phyloP scores from a whole-genome alignment of 2,888 invertebrate genomes.

The Polyploca ridens region DNA sequence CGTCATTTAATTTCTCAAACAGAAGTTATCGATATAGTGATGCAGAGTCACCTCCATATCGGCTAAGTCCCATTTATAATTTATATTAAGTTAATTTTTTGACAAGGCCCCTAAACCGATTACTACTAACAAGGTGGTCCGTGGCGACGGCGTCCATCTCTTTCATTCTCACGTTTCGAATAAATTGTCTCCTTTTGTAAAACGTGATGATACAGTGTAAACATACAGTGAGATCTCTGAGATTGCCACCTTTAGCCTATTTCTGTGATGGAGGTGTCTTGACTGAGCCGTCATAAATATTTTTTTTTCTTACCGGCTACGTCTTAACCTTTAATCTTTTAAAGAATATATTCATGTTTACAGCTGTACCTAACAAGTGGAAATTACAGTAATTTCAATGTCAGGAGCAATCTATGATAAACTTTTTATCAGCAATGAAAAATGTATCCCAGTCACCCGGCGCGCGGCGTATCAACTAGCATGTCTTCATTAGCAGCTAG shows the following conservation, averaged over 20 bases:
- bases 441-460: slow-evolving; percentile 12
- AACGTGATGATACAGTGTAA: slow-evolving; percentile 66
- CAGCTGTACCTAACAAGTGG: background rate
- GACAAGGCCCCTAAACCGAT: slow-evolving; percentile 74
- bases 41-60: slow-evolving; percentile 26
- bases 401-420: background rate
- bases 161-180: slow-evolving; percentile 52
- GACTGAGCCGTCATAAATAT: slow-evolving; percentile 9
- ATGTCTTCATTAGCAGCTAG: slow-evolving; percentile 25
- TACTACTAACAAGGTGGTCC: slow-evolving; percentile 80
- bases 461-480: slow-evolving; percentile 11
- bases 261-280: slow-evolving; percentile 25
- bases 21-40: slow-evolving; percentile 36
- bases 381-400: background rate
- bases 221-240: slow-evolving; percentile 50
- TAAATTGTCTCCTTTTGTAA: slow-evolving; percentile 59
- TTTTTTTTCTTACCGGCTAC: background rate
- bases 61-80: slow-evolving; percentile 60
- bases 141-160: slow-evolving; percentile 42
- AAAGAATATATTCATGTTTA: background rate
- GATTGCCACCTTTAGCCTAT: slow-evolving; percentile 64
- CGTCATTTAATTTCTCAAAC: slow-evolving; percentile 10
- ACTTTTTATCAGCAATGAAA: slow-evolving; percentile 19
- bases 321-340: background rate
- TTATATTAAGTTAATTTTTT: slow-evolving; percentile 69